Conservation (phyloP, 2,888 invertebrate genomes). For the Clepsis dumicolana region DNA sequence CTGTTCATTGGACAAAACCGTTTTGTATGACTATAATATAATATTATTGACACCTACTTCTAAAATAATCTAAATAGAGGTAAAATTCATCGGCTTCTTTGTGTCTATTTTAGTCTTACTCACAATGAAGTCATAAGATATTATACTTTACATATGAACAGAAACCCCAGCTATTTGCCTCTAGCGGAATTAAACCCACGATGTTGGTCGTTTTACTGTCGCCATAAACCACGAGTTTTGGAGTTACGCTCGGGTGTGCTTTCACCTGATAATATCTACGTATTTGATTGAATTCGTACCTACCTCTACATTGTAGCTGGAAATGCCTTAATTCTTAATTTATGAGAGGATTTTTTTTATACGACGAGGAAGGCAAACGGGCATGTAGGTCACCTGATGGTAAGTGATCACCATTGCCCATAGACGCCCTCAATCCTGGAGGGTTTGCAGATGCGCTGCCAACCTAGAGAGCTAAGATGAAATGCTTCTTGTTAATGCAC, state of each 20-base stretch:
- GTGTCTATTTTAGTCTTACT: neutral
- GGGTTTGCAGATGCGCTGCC: too few relatives aligned
- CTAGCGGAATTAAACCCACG: neutral
- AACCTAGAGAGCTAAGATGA: too few relatives aligned
- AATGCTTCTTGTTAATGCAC: too few relatives aligned
- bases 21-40: too few relatives aligned
- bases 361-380: too few relatives aligned
- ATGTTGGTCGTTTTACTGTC: slow-evolving; percentile 5
- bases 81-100: neutral
- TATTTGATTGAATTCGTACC: slow-evolving; percentile 1
- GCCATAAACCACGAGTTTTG: slow-evolving; percentile 3
- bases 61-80: too few relatives aligned
- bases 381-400: too few relatives aligned
- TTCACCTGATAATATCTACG: neutral
- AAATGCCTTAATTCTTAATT: neutral
- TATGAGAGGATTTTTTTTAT: too few relatives aligned
- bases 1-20: too few relatives aligned
- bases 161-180: slow-evolving; percentile 5
- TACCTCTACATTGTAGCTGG: neutral
- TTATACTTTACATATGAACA: neutral
- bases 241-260: slow-evolving; percentile 4
- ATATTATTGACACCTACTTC: too few relatives aligned
- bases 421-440: too few relatives aligned
- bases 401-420: too few relatives aligned
- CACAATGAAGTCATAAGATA: neutral